Percentiles rank a stretch among this genome's conserved stretches.
These are phyloP conservation scores for Uropsilus gracilis DNA, from an alignment of 2,113 vertebrate genomes.

Conservation along the genomic window DNA sequence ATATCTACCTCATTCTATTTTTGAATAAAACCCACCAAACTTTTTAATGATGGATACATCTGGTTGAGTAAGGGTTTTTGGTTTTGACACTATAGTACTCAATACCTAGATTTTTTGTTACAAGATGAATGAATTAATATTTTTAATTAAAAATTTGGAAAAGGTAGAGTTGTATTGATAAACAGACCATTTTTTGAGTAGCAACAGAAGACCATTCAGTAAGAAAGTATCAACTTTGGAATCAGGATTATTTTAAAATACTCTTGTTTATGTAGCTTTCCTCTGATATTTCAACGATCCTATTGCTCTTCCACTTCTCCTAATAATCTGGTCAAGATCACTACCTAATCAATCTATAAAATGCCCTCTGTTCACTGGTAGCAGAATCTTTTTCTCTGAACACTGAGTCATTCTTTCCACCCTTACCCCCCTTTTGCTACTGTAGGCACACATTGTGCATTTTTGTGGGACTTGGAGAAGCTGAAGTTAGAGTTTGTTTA, in stretches of 20 bases:
- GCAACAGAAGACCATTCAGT: background rate
- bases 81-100: background rate
- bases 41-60: background rate
- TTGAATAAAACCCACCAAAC: background rate
- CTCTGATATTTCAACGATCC: background rate
- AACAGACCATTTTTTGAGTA: background rate
- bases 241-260: background rate
- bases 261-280: background rate
- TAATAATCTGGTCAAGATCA: background rate
- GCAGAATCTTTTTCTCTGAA: background rate
- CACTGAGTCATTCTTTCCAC: conserved; percentile 19
- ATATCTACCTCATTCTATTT: background rate
- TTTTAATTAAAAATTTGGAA: background rate
- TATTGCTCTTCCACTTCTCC: no score
- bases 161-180: background rate
- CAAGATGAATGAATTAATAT: conserved; percentile 15
- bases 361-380: background rate
- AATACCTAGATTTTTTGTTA: background rate
- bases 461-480: conserved; percentile 48
- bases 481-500: conserved; percentile 56
- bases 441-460: background rate
- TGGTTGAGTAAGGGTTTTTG: background rate
- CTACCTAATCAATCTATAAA: background rate
- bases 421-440: background rate
- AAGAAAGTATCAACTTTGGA: background rate